A percentile compares a stretch with the other conserved stretches of the same genome.
Conservation (phyloP, 2,888 invertebrate species). For the Plebejus argus region DNA sequence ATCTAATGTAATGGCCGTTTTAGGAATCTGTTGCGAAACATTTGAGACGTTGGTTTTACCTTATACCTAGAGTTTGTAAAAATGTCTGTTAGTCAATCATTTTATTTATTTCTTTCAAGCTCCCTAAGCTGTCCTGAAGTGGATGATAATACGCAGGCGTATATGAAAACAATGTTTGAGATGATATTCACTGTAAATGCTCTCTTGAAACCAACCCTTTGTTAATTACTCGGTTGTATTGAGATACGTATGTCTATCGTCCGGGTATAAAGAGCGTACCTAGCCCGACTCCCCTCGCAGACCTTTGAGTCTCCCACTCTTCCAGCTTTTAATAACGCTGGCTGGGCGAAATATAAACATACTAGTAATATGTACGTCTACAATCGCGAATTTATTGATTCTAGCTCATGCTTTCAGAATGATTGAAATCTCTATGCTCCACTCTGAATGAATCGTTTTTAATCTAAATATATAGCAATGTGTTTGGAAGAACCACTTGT, state of each 20-base stretch:
- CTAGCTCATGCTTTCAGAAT: slow-evolving; percentile 5
- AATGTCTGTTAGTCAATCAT: not conserved
- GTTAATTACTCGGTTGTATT: slow-evolving; percentile 23
- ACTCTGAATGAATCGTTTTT: not conserved
- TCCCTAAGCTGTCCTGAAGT: not conserved
- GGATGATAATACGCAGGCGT: not conserved
- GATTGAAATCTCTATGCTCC: slow-evolving; percentile 2
- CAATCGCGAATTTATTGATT: slow-evolving; percentile 28
- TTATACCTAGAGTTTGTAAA: not conserved
- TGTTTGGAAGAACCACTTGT: not conserved
- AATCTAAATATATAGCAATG: not conserved
- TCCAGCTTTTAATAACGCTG: slow-evolving; percentile 47
- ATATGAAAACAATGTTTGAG: slow-evolving; percentile 1
- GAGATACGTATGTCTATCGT: slow-evolving; percentile 10
- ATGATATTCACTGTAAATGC: not conserved
- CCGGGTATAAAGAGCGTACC: slow-evolving; percentile 28
- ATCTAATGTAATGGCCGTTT: slow-evolving; percentile 13
- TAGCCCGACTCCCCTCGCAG: slow-evolving; percentile 32
- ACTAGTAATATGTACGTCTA: slow-evolving; percentile 6
- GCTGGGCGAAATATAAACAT: slow-evolving; percentile 22
- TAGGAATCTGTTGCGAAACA: slow-evolving; percentile 4
- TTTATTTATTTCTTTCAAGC: not conserved
- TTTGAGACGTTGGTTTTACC: not conserved
- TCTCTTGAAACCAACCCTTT: slow-evolving; percentile 1
- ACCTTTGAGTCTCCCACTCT: slow-evolving; percentile 40